These are phyloP conservation scores for Candidula unifasciata DNA, from an alignment of 2,888 invertebrate species.

Conservation along the genomic window DNA sequence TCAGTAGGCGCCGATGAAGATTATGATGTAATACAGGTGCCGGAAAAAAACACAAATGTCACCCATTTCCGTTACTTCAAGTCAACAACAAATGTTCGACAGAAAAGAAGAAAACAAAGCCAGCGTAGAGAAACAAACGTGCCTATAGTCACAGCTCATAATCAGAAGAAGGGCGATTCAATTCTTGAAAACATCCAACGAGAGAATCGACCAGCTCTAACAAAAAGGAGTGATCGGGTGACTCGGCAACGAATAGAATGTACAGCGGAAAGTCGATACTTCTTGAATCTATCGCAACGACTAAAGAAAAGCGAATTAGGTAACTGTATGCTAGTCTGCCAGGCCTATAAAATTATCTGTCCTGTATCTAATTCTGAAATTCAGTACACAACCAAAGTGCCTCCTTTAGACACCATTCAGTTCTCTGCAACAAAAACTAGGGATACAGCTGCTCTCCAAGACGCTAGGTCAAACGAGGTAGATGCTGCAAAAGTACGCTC, in stretches of 20 bases:
- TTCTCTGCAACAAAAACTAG: not conserved
- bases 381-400: not conserved
- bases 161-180: not conserved
- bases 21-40: not conserved
- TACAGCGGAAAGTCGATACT: not conserved
- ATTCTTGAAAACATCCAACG: not conserved
- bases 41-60: not conserved
- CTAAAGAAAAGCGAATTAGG: not conserved
- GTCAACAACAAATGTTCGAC: not conserved
- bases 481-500: not conserved
- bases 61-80: not conserved
- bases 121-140: not conserved
- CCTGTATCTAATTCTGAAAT: not conserved
- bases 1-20: not conserved
- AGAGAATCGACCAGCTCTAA: too few species aligned
- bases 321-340: slow-evolving; percentile 22
- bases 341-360: slow-evolving; percentile 22
- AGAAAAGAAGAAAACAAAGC: not conserved
- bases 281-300: not conserved
- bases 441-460: not conserved
- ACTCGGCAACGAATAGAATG: not conserved
- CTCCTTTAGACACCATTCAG: not conserved
- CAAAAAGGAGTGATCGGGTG: not conserved
- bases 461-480: not conserved
- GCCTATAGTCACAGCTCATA: not conserved